phyloP scores from a whole-genome alignment of 2,113 vertebrate species.

The Mormoops blainvillei region DNA sequence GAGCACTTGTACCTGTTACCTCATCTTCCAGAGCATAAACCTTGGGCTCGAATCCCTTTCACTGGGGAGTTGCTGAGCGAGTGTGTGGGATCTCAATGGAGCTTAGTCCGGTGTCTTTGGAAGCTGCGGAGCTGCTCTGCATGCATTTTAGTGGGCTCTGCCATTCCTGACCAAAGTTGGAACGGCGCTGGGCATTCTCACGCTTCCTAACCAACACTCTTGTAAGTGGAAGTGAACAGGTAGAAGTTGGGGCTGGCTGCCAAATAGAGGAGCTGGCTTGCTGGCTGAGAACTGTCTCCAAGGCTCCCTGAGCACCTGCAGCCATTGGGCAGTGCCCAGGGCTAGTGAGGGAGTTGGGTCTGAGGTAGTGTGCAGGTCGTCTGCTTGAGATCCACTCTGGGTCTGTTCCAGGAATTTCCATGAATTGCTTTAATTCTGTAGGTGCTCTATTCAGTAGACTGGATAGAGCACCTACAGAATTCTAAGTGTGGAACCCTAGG shows the following conservation, averaged over 20 bases:
- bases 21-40: not conserved
- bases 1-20: not conserved
- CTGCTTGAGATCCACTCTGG: not conserved
- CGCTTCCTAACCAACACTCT: not conserved
- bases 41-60: not conserved
- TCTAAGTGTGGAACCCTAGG: not conserved
- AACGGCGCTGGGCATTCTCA: not conserved
- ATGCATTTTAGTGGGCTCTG: not conserved
- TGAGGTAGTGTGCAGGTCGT: not conserved
- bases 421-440: not conserved
- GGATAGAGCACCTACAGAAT: too few relatives aligned
- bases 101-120: not conserved
- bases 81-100: not conserved
- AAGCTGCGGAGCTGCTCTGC: not conserved
- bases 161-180: not conserved
- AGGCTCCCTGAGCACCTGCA: not conserved
- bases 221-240: not conserved
- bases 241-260: not conserved
- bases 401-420: not conserved
- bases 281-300: not conserved
- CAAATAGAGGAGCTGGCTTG: not conserved
- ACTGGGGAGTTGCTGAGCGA: not conserved
- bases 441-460: not conserved
- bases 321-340: not conserved
- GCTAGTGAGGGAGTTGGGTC: not conserved